These are phyloP conservation scores for Lepidocyrtoides sp. DNA, from an alignment of 2,888 invertebrate species.

Conservation along the genomic window DNA sequence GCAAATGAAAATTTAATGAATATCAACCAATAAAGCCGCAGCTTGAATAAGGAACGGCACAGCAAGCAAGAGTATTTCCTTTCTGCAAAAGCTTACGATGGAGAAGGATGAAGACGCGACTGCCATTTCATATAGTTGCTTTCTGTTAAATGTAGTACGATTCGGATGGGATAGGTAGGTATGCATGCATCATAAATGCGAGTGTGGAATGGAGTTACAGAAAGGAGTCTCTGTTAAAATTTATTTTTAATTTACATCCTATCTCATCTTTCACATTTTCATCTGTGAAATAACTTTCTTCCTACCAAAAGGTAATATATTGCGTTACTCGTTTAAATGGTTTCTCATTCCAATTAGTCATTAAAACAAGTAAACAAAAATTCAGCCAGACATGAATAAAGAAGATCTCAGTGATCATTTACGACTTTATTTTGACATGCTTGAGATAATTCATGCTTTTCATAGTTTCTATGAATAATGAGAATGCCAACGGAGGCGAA, in stretches of 20 bases:
- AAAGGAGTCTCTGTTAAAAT: background rate
- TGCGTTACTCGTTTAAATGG: background rate
- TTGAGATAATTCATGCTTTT: background rate
- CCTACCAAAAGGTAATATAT: background rate
- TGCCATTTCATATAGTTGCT: too few relatives aligned
- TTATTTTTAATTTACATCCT: background rate
- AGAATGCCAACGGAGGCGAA: background rate
- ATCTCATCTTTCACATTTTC: background rate
- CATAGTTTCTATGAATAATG: background rate
- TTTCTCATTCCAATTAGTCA: slow-evolving; percentile 20
- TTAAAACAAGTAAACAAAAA: slow-evolving; percentile 8
- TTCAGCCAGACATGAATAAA: background rate
- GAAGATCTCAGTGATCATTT: background rate
- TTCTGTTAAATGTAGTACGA: too few relatives aligned
- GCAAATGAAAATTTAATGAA: slow-evolving; percentile 53
- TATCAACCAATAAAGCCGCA: slow-evolving; percentile 3
- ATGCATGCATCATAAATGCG: background rate
- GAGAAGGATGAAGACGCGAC: too few relatives aligned
- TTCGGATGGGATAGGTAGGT: too few relatives aligned
- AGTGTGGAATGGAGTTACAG: background rate
- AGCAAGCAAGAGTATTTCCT: background rate
- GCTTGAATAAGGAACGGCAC: background rate
- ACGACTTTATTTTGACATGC: background rate
- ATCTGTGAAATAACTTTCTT: background rate
- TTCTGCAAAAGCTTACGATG: background rate